These are phyloP conservation scores for Sphenodon punctatus DNA, from an alignment of 2,797 vertebrate genomes.

Conservation along the genomic window DNA sequence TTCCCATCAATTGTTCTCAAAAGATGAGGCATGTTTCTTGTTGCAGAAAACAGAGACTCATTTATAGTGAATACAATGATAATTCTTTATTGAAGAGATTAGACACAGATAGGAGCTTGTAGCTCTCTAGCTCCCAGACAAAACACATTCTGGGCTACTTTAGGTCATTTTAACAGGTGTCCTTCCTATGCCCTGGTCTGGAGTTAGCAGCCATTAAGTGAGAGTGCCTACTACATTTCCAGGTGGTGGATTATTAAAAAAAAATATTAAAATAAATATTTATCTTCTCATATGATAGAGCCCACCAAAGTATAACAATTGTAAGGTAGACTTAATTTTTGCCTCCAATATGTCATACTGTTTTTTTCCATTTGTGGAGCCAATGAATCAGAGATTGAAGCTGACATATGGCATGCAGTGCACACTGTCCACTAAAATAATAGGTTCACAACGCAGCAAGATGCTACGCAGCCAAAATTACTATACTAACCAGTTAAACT, in stretches of 20 bases:
- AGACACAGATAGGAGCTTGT: neutral
- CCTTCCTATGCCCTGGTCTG: neutral
- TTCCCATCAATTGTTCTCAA: neutral
- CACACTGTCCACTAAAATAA: neutral
- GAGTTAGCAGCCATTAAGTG: neutral
- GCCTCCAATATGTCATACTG: neutral
- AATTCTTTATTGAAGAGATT: neutral
- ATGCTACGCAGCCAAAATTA: neutral
- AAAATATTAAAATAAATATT: neutral
- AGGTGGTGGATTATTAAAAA: neutral
- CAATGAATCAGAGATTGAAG: neutral
- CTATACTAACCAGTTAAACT: neutral
- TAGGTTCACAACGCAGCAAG: neutral
- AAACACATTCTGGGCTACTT: neutral
- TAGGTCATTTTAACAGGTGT: neutral
- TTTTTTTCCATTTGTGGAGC: neutral
- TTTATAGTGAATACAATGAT: neutral
- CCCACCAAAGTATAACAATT: neutral
- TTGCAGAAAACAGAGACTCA: neutral
- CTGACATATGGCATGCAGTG: neutral
- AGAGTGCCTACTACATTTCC: neutral
- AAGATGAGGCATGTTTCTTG: neutral
- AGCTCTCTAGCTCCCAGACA: neutral
- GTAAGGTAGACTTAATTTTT: neutral
- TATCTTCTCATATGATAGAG: neutral